Evolutionary conservation across 53 echinoderm and acorn worm species (phyloP).

Genomic region (Echinarachnius parma): DNA sequence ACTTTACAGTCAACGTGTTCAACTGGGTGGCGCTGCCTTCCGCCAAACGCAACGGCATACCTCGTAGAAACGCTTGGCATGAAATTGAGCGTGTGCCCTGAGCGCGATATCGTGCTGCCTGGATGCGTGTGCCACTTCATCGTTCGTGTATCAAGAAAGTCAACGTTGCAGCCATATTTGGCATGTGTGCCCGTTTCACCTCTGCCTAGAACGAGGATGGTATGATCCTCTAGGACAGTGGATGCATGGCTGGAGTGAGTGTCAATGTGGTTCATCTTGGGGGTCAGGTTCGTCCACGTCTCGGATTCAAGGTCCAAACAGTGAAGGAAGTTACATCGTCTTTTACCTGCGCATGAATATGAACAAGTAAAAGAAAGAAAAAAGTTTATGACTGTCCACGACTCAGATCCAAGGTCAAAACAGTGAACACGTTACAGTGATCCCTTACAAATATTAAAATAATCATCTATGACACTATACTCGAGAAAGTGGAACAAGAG

Average conservation of each 20-base stretch:
- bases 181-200: constrained; percentile 69
- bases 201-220: constrained; percentile 49
- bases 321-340: constrained; percentile 62
- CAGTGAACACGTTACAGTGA: too few species aligned
- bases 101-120: constrained; percentile 56
- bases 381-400: too few species aligned
- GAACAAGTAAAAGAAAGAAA: too few species aligned
- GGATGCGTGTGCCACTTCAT: constrained; percentile 55
- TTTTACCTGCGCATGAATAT: constrained; percentile 56
- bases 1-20: constrained; percentile 60
- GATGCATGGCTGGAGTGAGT: constrained; percentile 65
- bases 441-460: too few species aligned
- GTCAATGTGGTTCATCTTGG: constrained; percentile 47
- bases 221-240: constrained; percentile 41
- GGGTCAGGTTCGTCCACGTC: constrained; percentile 44
- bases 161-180: constrained; percentile 65
- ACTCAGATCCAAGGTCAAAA: too few species aligned
- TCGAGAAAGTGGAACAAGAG: too few species aligned
- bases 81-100: constrained; percentile 59
- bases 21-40: constrained; percentile 51
- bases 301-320: constrained; percentile 32
- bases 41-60: constrained; percentile 53
- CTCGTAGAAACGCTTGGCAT: constrained; percentile 36
- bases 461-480: too few species aligned
- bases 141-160: constrained; percentile 49